phyloP scores from a whole-genome alignment of 2,797 vertebrate genomes.

The Heterohyrax brucei region DNA sequence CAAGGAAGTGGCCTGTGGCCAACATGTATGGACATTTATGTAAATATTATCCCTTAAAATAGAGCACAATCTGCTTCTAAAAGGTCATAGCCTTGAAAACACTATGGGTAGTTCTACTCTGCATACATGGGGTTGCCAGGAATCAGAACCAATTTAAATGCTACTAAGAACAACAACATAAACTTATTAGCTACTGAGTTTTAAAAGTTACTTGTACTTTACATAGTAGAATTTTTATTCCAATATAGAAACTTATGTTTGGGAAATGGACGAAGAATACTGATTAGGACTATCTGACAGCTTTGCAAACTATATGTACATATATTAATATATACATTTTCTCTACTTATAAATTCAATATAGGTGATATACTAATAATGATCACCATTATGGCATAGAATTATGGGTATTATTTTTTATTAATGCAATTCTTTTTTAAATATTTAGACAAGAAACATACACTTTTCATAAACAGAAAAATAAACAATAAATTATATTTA shows the following conservation, averaged over 20 bases:
- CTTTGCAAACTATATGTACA: background rate
- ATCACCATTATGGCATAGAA: background rate
- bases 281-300: background rate
- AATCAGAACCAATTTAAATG: no score
- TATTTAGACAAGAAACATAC: background rate
- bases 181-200: background rate
- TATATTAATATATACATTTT: background rate
- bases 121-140: no score
- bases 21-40: no score
- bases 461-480: background rate
- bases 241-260: background rate
- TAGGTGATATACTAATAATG: background rate
- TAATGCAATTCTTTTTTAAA: background rate
- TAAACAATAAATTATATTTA: background rate
- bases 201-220: background rate
- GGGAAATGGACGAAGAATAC: background rate
- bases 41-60: no score
- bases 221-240: background rate
- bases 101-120: no score
- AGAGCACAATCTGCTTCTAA: background rate
- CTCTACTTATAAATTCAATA: background rate
- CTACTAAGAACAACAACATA: no score
- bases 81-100: background rate
- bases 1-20: no score
- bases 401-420: background rate